These are phyloP conservation scores for Loriculus beryllinus DNA, from an alignment of 2,797 vertebrate genomes.

Conservation along the genomic window DNA sequence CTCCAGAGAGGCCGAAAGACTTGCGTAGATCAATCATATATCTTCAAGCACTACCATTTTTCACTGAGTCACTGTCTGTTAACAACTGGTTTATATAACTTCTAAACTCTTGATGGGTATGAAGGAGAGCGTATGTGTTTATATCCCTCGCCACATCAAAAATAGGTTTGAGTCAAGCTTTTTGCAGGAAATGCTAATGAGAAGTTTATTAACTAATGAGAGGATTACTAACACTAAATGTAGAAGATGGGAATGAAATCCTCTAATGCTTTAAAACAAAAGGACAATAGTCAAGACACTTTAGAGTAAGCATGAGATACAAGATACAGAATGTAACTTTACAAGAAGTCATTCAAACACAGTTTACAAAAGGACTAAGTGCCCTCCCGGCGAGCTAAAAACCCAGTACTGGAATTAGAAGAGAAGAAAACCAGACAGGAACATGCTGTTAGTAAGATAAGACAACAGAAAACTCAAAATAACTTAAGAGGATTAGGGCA, in stretches of 20 bases:
- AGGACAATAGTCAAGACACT: background rate
- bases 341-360: constrained; percentile 1
- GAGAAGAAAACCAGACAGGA: constrained; percentile 19
- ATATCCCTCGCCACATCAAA: background rate
- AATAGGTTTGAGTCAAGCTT: background rate
- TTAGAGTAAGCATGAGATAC: background rate
- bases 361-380: background rate
- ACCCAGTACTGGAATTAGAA: background rate
- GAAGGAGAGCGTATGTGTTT: background rate
- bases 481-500: constrained; percentile 12
- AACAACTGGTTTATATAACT: background rate
- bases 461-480: constrained; percentile 14
- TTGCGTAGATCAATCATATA: background rate
- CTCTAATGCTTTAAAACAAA: background rate
- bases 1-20: background rate
- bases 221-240: background rate
- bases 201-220: background rate
- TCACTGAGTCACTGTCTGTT: background rate
- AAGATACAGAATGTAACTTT: background rate
- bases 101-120: background rate
- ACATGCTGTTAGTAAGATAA: constrained; percentile 39
- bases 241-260: background rate
- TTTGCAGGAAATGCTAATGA: background rate
- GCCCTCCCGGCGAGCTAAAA: background rate
- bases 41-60: background rate